Percentiles rank a stretch among this genome's conserved stretches.
Conservation (phyloP, 1,140 invertebrate species). For the Halictus rubicundus region DNA sequence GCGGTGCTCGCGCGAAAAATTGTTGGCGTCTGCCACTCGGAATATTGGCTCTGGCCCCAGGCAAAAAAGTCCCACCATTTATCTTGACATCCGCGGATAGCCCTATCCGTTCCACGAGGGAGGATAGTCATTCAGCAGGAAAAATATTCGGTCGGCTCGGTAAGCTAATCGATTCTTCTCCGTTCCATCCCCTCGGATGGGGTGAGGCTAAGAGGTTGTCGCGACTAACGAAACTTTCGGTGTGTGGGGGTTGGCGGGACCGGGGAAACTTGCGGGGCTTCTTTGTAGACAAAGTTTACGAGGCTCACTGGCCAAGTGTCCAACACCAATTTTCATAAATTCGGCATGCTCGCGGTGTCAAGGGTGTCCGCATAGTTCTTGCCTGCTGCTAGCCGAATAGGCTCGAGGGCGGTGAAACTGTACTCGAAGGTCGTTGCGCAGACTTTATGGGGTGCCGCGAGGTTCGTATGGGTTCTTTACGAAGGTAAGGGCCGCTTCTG, state of each 20-base stretch:
- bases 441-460: not conserved
- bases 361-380: not conserved
- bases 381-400: not conserved
- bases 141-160: not conserved
- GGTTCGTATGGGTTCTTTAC: not conserved
- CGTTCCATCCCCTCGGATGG: too few species aligned
- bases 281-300: not conserved
- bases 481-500: too few species aligned
- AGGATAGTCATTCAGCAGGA: not conserved
- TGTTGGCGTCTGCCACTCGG: not conserved
- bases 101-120: not conserved
- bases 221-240: not conserved
- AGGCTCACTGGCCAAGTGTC: not conserved
- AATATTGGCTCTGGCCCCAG: not conserved
- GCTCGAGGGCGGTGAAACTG: not conserved
- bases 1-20: not conserved
- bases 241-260: too few species aligned
- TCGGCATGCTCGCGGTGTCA: not conserved
- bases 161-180: constrained; percentile 9
- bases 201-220: not conserved
- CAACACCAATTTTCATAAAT: constrained; percentile 3
- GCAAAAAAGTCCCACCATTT: constrained; percentile 2
- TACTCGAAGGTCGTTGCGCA: not conserved
- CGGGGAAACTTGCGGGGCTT: not conserved
- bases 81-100: not conserved